Evolutionary conservation across 2,113 vertebrate species (phyloP).

Genomic region (Carassius auratus): DNA sequence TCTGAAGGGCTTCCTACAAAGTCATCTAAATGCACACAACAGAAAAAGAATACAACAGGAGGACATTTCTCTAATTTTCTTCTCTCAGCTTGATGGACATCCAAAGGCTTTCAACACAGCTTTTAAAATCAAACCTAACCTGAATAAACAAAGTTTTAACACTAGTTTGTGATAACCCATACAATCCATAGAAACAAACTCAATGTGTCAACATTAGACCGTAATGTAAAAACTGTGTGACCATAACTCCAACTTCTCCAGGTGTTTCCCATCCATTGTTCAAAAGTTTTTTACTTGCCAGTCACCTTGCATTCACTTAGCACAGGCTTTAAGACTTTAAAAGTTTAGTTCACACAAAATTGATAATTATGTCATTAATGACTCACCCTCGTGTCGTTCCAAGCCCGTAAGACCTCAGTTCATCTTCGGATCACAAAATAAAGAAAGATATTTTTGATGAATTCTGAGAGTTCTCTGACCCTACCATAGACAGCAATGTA

Average conservation of each 20-base stretch:
- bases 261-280: background rate
- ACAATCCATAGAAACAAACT: background rate
- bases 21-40: background rate
- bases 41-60: background rate
- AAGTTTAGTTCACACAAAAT: too few relatives aligned
- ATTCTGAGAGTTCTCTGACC: too few relatives aligned
- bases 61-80: slow-evolving; percentile 16
- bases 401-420: too few relatives aligned
- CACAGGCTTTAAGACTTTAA: too few relatives aligned
- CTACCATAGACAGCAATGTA: too few relatives aligned
- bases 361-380: too few relatives aligned
- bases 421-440: too few relatives aligned
- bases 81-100: slow-evolving; percentile 6
- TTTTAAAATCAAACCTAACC: slow-evolving; percentile 14
- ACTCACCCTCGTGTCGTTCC: too few relatives aligned
- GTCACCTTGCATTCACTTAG: too few relatives aligned
- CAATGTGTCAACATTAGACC: background rate
- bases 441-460: too few relatives aligned
- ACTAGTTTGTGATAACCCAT: background rate
- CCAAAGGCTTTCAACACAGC: background rate
- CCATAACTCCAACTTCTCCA: background rate
- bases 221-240: background rate
- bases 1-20: background rate
- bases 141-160: background rate
- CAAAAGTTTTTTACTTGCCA: background rate